Percentiles rank a stretch among this genome's conserved stretches.
Evolutionary conservation across 2,888 invertebrate genomes (phyloP).

Genomic region (Agrotis segetum): DNA sequence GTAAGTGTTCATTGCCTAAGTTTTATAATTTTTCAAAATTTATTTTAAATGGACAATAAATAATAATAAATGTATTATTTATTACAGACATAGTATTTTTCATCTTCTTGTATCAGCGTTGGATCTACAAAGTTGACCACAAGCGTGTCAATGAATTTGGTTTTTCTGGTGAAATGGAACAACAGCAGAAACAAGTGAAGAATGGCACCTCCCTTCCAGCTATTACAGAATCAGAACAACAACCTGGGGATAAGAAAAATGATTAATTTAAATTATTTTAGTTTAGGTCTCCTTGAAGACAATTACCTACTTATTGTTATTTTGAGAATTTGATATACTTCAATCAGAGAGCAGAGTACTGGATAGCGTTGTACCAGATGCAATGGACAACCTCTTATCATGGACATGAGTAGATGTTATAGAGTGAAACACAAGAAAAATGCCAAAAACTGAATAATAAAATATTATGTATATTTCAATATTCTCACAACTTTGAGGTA

Average conservation of each 20-base stretch:
- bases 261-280: slow-evolving; percentile 75
- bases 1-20: slow-evolving; percentile 81
- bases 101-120: slow-evolving; percentile 99
- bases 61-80: not conserved
- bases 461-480: slow-evolving; percentile 11
- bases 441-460: slow-evolving; percentile 31
- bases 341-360: slow-evolving; percentile 7
- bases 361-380: slow-evolving; percentile 1
- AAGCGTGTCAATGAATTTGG: slow-evolving; percentile 99
- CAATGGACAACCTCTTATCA: not conserved
- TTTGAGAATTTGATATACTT: slow-evolving; percentile 31
- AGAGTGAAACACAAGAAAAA: not conserved
- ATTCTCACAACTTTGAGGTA: slow-evolving; percentile 18
- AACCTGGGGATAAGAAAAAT: slow-evolving; percentile 85
- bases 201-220: slow-evolving; percentile 76
- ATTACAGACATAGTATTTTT: slow-evolving; percentile 98
- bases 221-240: slow-evolving; percentile 77
- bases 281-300: slow-evolving; percentile 33
- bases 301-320: slow-evolving; percentile 40
- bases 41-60: not conserved
- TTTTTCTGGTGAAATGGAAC: slow-evolving; percentile 97
- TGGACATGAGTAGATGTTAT: slow-evolving; percentile 9
- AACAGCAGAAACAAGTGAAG: slow-evolving; percentile 85
- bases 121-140: slow-evolving; percentile 99
- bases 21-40: not conserved